A percentile compares a stretch with the other conserved stretches of the same genome.
Conservation (phyloP, 2,888 invertebrate species). For the Parnassius glacialis region DNA sequence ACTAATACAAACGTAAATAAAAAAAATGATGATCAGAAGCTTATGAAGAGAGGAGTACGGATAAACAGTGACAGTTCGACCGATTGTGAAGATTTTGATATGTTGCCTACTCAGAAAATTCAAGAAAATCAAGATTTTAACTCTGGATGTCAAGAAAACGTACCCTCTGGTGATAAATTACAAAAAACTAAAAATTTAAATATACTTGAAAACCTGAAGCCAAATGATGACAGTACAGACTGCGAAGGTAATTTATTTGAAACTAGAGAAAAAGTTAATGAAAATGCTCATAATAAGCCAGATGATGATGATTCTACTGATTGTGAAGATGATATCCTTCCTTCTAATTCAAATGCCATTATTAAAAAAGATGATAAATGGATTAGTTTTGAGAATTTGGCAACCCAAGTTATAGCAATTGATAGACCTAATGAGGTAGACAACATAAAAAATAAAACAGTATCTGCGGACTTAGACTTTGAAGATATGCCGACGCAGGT, state of each 20-base stretch:
- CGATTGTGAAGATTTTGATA: constrained; percentile 53
- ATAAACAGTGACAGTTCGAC: constrained; percentile 45
- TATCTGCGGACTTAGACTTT: constrained; percentile 29
- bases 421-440: constrained; percentile 25
- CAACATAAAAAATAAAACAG: constrained; percentile 16
- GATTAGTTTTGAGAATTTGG: constrained; percentile 36
- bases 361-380: constrained; percentile 13
- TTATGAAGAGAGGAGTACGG: constrained; percentile 33
- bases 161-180: background rate
- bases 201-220: constrained; percentile 29
- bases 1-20: constrained; percentile 8
- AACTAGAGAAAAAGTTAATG: constrained; percentile 6
- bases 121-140: constrained; percentile 40
- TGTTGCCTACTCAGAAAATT: constrained; percentile 47
- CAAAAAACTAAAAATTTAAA: background rate
- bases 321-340: constrained; percentile 33
- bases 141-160: constrained; percentile 45
- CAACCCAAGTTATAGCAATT: constrained; percentile 38
- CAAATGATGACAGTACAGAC: constrained; percentile 32
- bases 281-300: background rate
- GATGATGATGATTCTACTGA: constrained; percentile 33
- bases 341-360: constrained; percentile 20
- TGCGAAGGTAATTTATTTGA: constrained; percentile 29
- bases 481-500: constrained; percentile 57
- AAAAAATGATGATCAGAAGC: constrained; percentile 11